Evolutionary conservation across 1,140 invertebrate genomes (phyloP), one percentile per base, ranked within the genome.

Genomic region (Colletes latitarsis): DNA sequence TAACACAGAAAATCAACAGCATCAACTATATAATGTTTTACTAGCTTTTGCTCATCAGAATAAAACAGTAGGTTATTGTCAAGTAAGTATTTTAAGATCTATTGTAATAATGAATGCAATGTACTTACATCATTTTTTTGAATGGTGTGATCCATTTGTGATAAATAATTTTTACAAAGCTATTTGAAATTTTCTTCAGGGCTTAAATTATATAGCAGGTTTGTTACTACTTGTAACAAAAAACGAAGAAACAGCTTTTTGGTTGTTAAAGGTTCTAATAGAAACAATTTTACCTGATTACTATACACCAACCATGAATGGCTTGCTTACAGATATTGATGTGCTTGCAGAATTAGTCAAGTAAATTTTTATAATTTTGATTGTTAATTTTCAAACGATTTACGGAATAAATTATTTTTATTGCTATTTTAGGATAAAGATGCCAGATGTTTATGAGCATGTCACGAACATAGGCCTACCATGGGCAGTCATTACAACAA

Each of bases 161-260:
- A 63, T 39, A 39, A 73, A 68, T 60, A 66, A 72, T 41, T 75
- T 75, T 75, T 75, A 17, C 6, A 14, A 57, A 67, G 1, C 0
- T 12, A 76, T 88, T 78, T 81, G 58, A 60, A 67, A 74, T 63
- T 60, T 81, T 81, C 88, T 89, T 57, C 88, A 96, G 95, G 98
- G 98, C 62, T 93, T 98, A 58, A 98, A 98, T 94, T 99, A 98
- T 90, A 97, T 99, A 88, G 97, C 97, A 88, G 97, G 97, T 52
- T 94, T 98, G 85, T 92, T 98, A 81, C 91, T 98, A 62, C 92
- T 99, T 64, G 95, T 97, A 43, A 97, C 98, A 41, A 97, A 98
- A 92, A 96, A 95, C 93, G 98, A 98, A 94, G 97, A 98, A 91
- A 96, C 95, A 82, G 96, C 97, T 53, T 99, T 98, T 94, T 99